Evolutionary conservation across 2,797 vertebrate species (phyloP).

Genomic region (Apodemus agrarius): DNA sequence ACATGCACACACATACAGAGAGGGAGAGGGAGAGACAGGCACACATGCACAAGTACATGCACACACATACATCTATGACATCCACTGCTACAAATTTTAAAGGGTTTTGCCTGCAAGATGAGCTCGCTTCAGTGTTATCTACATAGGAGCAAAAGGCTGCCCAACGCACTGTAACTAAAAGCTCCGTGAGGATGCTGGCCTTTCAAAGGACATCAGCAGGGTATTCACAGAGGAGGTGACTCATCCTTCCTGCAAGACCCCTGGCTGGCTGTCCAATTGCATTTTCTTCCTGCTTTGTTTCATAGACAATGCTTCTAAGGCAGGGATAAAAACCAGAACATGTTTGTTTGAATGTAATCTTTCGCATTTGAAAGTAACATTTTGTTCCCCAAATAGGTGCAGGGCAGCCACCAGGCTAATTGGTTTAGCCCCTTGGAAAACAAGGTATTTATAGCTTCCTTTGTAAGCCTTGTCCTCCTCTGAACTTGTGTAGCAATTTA

Average conservation of each 20-base stretch:
- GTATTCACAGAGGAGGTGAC: not conserved
- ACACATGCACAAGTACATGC: not conserved
- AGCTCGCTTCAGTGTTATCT: not conserved
- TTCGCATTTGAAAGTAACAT: conserved; percentile 12
- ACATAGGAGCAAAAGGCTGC: not conserved
- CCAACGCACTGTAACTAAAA: not conserved
- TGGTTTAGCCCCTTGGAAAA: not conserved
- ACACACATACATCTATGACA: not conserved
- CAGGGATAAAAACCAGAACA: not conserved
- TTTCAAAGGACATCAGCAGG: not conserved
- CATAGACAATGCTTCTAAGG: conserved; percentile 42
- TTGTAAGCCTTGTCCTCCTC: not conserved
- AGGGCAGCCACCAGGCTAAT: not conserved
- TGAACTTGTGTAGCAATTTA: not conserved
- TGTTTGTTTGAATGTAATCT: conserved; percentile 27
- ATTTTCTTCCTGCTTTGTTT: conserved; percentile 48
- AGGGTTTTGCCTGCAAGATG: not conserved
- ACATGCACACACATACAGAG: not conserved
- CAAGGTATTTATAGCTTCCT: conserved; percentile 10
- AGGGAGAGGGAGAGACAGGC: not conserved
- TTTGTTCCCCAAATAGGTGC: conserved; percentile 37
- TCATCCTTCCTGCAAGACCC: conserved; percentile 41
- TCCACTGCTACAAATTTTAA: not conserved
- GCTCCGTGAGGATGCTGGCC: not conserved
- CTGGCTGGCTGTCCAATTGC: not conserved